Evolutionary conservation across 1,140 invertebrate genomes (phyloP), one percentile per base, ranked within the genome.

Genomic region (Nasonia giraulti): DNA sequence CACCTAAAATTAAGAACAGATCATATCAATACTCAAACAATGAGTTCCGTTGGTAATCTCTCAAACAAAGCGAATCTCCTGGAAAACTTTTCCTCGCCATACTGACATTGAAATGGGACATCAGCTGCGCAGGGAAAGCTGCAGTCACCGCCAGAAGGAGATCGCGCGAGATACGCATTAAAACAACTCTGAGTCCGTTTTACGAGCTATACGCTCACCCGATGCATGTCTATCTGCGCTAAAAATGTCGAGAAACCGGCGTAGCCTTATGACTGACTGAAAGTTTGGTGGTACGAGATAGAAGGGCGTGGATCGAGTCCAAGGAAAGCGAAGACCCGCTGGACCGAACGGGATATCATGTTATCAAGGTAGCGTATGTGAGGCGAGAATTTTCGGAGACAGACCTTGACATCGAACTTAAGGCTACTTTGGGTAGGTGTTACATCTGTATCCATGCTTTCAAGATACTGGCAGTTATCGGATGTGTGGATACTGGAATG

Each of bases 91-190:
- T 62, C 55, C 68, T 71, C 27, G 31, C 68, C 23, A 71, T 33
- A 31, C 68, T 31, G 68, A 71, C 68, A 71, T 71, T 71, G 68
- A 40, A 40, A 75, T 2, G 37, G 37, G 31, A 31, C 69, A 71
- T 71, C 69, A 33, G 69, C 69, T 17, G 31, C 68, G 8, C 23
- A 82, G 82, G 47, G 82, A 83, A 83, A 83, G 82, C 66, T 50
- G 27, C 40, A n/a, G 31, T 27, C 23, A 3, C 68, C 27, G 17
- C 10, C n/a, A 77, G 75, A 77, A 77, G 23, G 40, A 77, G 75
- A 50, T 77, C 40, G 44, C 17, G n/a, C 74, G 12, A 20, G 12
- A 75, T 44, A 62, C 17, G 20, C 55, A 62, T n/a, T 62, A 62
- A 62, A 62, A 7, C 55, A 71, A 8, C 31, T 71, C 0, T 2